These are phyloP conservation scores for Chymomyza caudatula DNA, from an alignment of 2,888 invertebrate genomes.

Conservation along the genomic window DNA sequence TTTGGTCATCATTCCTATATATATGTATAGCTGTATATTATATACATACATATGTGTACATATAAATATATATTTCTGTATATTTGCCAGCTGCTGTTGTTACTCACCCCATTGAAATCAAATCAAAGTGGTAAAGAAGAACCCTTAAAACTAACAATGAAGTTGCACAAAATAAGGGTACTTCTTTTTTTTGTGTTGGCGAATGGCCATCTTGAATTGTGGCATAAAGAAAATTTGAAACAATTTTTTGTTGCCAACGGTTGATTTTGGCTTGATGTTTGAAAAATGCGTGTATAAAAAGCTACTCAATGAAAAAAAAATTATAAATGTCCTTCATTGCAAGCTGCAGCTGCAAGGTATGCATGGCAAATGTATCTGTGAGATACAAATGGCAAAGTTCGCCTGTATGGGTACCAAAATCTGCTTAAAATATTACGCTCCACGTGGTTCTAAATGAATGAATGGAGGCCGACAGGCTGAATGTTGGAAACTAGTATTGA, in stretches of 20 bases:
- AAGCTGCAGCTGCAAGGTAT: background rate
- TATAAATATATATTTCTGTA: background rate
- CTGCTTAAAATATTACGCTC: slow-evolving; percentile 20
- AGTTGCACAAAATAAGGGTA: slow-evolving; percentile 45
- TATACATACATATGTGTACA: too few species aligned
- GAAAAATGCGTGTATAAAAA: slow-evolving; percentile 5
- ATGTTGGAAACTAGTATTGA: too few species aligned
- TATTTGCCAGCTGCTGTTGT: slow-evolving; percentile 28
- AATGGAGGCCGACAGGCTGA: too few species aligned
- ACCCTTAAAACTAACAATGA: slow-evolving; percentile 45
- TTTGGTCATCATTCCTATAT: too few species aligned
- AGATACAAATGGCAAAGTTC: slow-evolving; percentile 2
- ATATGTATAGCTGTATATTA: too few species aligned
- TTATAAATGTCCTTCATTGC: slow-evolving; percentile 18
- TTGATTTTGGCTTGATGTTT: background rate
- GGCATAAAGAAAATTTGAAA: background rate
- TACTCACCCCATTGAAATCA: slow-evolving; percentile 46
- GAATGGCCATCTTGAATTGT: slow-evolving; percentile 66
- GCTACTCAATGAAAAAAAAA: background rate
- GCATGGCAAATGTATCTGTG: background rate
- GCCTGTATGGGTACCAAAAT: slow-evolving; percentile 7
- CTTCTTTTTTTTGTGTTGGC: slow-evolving; percentile 27
- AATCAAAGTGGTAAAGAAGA: slow-evolving; percentile 19
- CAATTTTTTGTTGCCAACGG: slow-evolving; percentile 3
- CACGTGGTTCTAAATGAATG: too few species aligned